Evolutionary conservation across 2,888 invertebrate genomes (phyloP).

Genomic region (Lasius platythorax): DNA sequence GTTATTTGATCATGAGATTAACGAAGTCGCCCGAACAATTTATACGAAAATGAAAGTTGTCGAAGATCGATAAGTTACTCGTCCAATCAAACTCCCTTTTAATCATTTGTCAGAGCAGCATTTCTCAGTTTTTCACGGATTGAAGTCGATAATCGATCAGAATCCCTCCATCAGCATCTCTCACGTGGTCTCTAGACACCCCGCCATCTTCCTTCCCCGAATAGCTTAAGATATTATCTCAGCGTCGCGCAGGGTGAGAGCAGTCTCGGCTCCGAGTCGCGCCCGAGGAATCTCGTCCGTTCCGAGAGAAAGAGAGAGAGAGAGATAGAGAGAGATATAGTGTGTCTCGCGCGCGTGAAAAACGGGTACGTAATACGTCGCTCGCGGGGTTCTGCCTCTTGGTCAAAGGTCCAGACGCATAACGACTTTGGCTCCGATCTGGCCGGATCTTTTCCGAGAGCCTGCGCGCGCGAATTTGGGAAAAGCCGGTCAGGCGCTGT

Average conservation of each 20-base stretch:
- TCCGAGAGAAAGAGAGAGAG: neutral
- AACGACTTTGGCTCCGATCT: neutral
- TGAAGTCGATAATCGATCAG: slow-evolving; percentile 7
- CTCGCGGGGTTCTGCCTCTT: neutral
- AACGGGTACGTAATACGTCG: neutral
- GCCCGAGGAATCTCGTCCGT: neutral
- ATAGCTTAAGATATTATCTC: neutral
- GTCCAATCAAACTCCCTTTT: neutral
- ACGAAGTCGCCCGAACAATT: neutral
- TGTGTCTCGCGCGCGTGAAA: neutral
- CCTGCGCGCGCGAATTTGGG: slow-evolving; percentile 28
- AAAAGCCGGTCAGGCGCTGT: slow-evolving; percentile 32
- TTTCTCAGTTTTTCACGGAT: neutral
- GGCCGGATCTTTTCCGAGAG: neutral
- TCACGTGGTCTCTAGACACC: neutral
- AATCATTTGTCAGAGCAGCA: neutral
- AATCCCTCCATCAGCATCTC: neutral
- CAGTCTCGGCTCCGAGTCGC: neutral
- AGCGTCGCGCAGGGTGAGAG: neutral
- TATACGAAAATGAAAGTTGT: neutral
- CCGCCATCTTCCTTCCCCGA: neutral
- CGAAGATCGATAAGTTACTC: no score
- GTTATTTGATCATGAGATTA: neutral
- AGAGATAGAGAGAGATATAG: neutral
- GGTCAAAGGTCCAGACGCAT: neutral